Conservation (phyloP, 92 coral and sea anemone genomes). For the Porites evermanni region DNA sequence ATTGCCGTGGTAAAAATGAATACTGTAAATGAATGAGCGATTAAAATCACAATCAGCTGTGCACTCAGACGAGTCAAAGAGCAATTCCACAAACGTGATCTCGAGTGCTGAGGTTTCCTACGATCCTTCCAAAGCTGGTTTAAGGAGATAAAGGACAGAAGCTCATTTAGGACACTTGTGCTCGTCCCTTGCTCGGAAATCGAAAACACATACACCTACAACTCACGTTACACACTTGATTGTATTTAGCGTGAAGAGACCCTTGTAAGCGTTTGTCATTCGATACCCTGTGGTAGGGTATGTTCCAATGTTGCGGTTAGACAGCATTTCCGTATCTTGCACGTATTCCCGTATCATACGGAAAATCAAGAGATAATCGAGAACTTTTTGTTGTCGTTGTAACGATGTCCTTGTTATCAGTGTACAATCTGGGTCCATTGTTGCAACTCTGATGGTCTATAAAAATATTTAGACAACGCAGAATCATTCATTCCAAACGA, state of each 20-base stretch:
- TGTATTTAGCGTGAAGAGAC: slow-evolving; percentile 7
- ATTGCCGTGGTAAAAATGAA: slow-evolving; percentile 6
- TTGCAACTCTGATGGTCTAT: not conserved
- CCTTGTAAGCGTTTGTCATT: slow-evolving; percentile 4
- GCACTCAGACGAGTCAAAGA: not conserved
- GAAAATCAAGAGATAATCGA: not conserved
- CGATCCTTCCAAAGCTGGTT: not conserved
- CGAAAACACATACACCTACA: not conserved
- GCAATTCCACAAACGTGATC: not conserved
- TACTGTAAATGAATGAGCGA: slow-evolving; percentile 9
- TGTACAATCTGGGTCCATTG: not conserved
- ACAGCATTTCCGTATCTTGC: not conserved
- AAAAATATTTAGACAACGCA: not conserved
- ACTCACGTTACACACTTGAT: not conserved
- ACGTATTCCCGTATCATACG: not conserved
- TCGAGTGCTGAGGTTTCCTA: not conserved
- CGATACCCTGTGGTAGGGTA: slow-evolving; percentile 7
- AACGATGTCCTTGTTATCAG: not conserved
- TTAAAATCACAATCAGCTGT: not conserved
- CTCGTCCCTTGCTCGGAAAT: not conserved
- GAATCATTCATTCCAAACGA: not conserved
- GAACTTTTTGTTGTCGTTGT: not conserved
- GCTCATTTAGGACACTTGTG: not conserved
- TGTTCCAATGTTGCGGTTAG: not conserved
- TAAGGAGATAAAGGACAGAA: not conserved